Evolutionary conservation across 2,888 invertebrate species (phyloP), one percentile per base, ranked within the genome.

Genomic region (Catocala sponsa): DNA sequence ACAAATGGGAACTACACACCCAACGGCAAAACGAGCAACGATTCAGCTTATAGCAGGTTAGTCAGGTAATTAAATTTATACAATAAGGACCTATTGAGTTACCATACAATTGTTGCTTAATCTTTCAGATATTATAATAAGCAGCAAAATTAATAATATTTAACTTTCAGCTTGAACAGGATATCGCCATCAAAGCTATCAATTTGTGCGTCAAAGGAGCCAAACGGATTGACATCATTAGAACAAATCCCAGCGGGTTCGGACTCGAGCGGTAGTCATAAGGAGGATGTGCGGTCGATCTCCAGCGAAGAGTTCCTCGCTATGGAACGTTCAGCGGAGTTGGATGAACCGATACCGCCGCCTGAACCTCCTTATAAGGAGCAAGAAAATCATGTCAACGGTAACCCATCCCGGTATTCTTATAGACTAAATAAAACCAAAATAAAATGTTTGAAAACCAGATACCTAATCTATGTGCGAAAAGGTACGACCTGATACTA

Each of bases 1-100:
- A 69, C 84, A 57, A 94, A 92, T 72, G 93, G 88, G 68, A 90
- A 93, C 82, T 88, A 80, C 81, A 92, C 87, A 71, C 90, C 89
- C 11, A 91, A 86, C 70, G 91, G 89, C 55, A 92, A 88, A 79
- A 72, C 80, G 46, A 96, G 90, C 82, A 90, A 89, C 35, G 98
- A 98, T 90, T 98, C 98, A 35, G 98, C 98, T 58, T 98, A 98
- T 91, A 97, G 97, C 95, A 98, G 98, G 98, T 98, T 94, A 95
- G 94, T 91, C 90, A 93, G 93, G 94, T 91, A 92, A 87, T 83
- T 78, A 6, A 43, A 49, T 46, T 53, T 7, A 33, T 33, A 12
- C 46, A 12, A 6, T 6, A 10, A 35, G 5, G 12, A 1, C 4
- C 11, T 33, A 10, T 32, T 10, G 4, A 10, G 11, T 32, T 33